phyloP scores from a whole-genome alignment of 2,888 invertebrate species.

The Periphyllus acericola region DNA sequence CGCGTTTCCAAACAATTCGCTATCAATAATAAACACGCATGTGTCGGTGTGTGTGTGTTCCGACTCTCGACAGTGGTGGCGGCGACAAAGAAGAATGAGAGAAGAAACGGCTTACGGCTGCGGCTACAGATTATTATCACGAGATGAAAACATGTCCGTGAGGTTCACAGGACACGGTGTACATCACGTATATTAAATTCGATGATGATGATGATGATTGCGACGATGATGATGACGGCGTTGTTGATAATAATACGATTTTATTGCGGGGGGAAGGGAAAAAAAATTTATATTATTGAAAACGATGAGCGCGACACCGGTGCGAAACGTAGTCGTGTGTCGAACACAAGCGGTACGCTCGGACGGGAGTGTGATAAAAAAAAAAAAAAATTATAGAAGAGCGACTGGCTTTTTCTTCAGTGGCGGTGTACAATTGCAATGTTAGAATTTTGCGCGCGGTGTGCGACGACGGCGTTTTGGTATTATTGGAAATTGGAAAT shows the following conservation, averaged over 20 bases:
- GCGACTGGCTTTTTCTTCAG: neutral
- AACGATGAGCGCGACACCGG: neutral
- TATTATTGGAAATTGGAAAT: too few species aligned
- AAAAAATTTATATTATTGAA: too few species aligned
- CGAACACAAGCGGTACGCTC: neutral
- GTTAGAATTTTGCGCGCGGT: too few species aligned
- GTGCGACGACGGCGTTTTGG: too few species aligned
- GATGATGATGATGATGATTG: neutral
- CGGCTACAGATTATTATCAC: conserved; percentile 27
- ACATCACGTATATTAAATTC: neutral
- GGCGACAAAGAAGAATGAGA: neutral
- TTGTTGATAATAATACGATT: neutral
- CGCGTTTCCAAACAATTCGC: conserved; percentile 17
- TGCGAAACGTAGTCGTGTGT: neutral
- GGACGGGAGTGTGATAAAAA: neutral
- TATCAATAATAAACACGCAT: conserved; percentile 23
- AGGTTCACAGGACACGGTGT: neutral
- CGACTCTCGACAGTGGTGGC: neutral
- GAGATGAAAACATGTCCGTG: conserved; percentile 50
- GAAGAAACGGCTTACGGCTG: too few species aligned
- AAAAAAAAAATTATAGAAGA: neutral
- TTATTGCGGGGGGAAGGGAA: neutral
- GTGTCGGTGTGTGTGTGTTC: neutral
- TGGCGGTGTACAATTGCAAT: too few species aligned
- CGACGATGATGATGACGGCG: neutral